Percentiles rank a stretch among this genome's conserved stretches.
Conservation (phyloP, 2,888 invertebrate species). For the Bursaphelenchus okinawaensis region DNA sequence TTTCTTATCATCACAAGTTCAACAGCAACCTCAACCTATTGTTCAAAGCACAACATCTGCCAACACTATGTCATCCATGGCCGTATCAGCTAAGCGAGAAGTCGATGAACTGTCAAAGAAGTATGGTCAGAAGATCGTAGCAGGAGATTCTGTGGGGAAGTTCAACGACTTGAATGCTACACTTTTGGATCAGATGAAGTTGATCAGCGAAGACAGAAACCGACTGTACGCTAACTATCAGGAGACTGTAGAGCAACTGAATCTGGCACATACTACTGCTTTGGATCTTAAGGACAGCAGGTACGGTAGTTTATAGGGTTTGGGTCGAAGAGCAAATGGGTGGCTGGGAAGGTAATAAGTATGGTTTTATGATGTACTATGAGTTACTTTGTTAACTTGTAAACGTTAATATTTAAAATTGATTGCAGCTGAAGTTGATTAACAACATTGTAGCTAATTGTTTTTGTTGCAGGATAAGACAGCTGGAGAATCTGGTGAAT, state of each 20-base stretch:
- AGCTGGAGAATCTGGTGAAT: slow-evolving; percentile 17
- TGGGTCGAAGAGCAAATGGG: neutral
- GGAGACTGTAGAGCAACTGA: slow-evolving; percentile 21
- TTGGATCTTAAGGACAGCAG: slow-evolving; percentile 24
- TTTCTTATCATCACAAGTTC: neutral
- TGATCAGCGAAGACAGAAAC: slow-evolving; percentile 20
- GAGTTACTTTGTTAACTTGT: too few relatives aligned
- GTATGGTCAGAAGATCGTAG: slow-evolving; percentile 15
- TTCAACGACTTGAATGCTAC: slow-evolving; percentile 16
- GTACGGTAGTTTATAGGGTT: slow-evolving; percentile 2
- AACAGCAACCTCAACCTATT: neutral
- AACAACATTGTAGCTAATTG: too few relatives aligned
- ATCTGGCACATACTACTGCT: slow-evolving; percentile 17
- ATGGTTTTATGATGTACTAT: too few relatives aligned
- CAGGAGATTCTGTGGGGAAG: slow-evolving; percentile 21
- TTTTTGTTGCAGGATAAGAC: slow-evolving; percentile 14
- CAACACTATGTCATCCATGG: neutral
- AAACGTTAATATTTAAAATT: too few relatives aligned
- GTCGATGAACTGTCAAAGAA: slow-evolving; percentile 17
- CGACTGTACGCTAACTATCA: slow-evolving; percentile 14
- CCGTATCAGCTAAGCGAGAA: slow-evolving; percentile 6
- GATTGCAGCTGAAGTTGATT: too few relatives aligned
- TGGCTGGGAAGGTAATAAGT: too few relatives aligned
- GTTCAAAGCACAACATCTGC: neutral
- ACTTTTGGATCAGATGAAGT: slow-evolving; percentile 17